These are phyloP conservation scores for Coelinius sp. DNA, from an alignment of 2,888 invertebrate species.

Conservation along the genomic window DNA sequence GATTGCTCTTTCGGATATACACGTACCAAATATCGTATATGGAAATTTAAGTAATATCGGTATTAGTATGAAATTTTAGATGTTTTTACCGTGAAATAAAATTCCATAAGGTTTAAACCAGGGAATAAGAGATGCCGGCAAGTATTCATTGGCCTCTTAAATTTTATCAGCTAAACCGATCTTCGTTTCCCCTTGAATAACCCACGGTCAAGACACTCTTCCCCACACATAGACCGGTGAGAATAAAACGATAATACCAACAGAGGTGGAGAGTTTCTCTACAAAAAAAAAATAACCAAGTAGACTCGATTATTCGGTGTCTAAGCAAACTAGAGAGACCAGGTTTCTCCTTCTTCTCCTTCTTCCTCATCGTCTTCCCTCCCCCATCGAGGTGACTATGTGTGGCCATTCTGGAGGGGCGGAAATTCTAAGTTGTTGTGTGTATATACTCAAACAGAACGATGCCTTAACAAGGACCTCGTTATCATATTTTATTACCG, in stretches of 20 bases:
- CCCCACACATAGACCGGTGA: conserved; percentile 27
- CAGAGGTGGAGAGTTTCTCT: conserved; percentile 5
- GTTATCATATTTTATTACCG: conserved; percentile 69
- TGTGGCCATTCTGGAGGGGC: conserved; percentile 38
- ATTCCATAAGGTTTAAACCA: conserved; percentile 34
- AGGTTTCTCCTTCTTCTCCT: background rate
- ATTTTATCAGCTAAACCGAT: conserved; percentile 46
- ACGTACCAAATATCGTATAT: background rate
- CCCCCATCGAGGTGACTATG: conserved; percentile 23
- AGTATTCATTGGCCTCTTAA: conserved; percentile 31
- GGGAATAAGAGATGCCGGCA: conserved; percentile 13
- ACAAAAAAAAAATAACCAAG: conserved; percentile 35
- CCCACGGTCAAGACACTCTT: conserved; percentile 33
- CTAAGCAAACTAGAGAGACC: conserved; percentile 66
- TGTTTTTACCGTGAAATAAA: conserved; percentile 4
- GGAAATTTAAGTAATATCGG: conserved; percentile 14
- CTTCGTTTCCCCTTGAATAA: conserved; percentile 36
- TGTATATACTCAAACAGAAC: conserved; percentile 28
- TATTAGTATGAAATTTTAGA: conserved; percentile 37
- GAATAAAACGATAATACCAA: conserved; percentile 20
- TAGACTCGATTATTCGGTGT: conserved; percentile 68
- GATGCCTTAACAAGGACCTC: conserved; percentile 68
- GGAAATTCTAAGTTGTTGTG: conserved; percentile 24
- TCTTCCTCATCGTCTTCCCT: conserved; percentile 31
- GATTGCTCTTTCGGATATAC: conserved; percentile 13